Conservation (phyloP, 1,140 invertebrate species). For the Dendroctonus ponderosae region DNA sequence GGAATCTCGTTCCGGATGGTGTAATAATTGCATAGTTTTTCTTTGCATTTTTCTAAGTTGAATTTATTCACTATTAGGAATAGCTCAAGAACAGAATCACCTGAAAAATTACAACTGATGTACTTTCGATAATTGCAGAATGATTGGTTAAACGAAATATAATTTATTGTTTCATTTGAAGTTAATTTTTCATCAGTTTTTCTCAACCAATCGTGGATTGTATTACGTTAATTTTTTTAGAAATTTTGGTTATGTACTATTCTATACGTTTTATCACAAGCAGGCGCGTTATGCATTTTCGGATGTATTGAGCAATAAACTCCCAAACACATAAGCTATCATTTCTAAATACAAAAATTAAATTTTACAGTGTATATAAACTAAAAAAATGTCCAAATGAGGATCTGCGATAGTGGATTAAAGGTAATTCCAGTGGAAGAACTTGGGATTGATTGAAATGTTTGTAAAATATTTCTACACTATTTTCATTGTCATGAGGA, state of each 20-base stretch:
- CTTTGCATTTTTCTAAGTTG: conserved; percentile 30
- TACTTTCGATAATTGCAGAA: neutral
- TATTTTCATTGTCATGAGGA: too few species aligned
- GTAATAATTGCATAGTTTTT: conserved; percentile 24
- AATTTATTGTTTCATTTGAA: neutral
- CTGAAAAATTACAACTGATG: conserved; percentile 6
- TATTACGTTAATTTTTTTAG: neutral
- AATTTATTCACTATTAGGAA: conserved; percentile 32
- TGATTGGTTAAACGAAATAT: neutral
- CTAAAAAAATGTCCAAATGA: too few species aligned
- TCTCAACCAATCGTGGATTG: neutral
- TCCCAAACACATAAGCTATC: too few species aligned
- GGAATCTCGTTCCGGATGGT: conserved; percentile 15
- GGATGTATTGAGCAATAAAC: too few species aligned
- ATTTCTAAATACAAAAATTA: too few species aligned
- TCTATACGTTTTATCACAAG: neutral
- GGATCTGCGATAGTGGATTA: too few species aligned
- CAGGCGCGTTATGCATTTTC: too few species aligned
- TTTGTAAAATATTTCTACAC: too few species aligned
- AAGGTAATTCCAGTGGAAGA: too few species aligned
- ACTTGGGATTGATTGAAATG: too few species aligned
- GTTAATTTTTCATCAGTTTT: neutral
- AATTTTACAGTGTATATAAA: too few species aligned
- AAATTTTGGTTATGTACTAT: neutral
- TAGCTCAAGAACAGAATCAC: conserved; percentile 16